These are phyloP conservation scores for Neotoxoptera formosana DNA, from an alignment of 1,140 invertebrate genomes.

Conservation along the genomic window DNA sequence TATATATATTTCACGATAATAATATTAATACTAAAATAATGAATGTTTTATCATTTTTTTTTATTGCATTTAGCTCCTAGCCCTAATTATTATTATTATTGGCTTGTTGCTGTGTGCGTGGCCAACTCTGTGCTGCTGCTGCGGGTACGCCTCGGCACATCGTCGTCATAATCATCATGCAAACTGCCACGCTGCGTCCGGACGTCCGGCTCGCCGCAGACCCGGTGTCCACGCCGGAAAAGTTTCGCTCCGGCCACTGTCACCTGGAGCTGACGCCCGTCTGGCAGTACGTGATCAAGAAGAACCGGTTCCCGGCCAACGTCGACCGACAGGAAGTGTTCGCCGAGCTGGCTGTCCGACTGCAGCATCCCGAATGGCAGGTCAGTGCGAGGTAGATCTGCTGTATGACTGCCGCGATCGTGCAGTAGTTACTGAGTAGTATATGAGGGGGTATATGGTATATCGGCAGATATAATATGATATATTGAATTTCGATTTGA, in stretches of 20 bases:
- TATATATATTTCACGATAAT: not conserved
- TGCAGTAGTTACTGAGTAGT: not conserved
- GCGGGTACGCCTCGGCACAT: slow-evolving; percentile 60
- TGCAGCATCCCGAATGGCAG: slow-evolving; percentile 82
- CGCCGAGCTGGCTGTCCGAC: slow-evolving; percentile 72
- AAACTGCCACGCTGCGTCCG: slow-evolving; percentile 36
- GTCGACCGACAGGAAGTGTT: slow-evolving; percentile 73
- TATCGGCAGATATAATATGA: no score
- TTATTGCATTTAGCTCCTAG: not conserved
- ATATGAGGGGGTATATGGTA: no score
- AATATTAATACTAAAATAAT: no score
- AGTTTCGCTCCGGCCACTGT: slow-evolving; percentile 35
- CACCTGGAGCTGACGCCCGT: slow-evolving; percentile 73
- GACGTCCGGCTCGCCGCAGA: slow-evolving; percentile 61
- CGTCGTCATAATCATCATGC: not conserved
- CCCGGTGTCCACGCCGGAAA: slow-evolving; percentile 61
- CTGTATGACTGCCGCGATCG: not conserved
- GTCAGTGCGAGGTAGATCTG: slow-evolving; percentile 63
- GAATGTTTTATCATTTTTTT: no score
- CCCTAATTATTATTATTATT: not conserved
- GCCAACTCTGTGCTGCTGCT: slow-evolving; percentile 60
- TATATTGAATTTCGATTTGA: no score
- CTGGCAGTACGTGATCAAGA: slow-evolving; percentile 76
- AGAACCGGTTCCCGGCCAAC: slow-evolving; percentile 68
- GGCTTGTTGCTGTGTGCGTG: slow-evolving; percentile 32